phyloP scores from a whole-genome alignment of 2,888 invertebrate genomes.

The Drosophila dives region DNA sequence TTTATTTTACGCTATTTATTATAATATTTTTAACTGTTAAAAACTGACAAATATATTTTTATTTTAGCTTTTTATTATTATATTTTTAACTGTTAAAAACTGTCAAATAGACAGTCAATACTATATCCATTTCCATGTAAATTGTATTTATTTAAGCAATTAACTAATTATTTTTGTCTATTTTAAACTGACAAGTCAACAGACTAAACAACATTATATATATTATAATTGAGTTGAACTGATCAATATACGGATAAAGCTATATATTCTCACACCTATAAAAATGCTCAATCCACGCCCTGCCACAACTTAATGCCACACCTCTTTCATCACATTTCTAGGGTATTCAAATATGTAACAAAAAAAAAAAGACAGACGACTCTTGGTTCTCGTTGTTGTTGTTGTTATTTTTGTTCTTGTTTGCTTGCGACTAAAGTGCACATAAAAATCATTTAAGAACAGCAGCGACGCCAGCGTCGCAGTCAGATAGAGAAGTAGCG shows the following conservation, averaged over 20 bases:
- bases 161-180: no score
- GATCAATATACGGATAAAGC: neutral
- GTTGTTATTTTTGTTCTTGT: constrained; percentile 21
- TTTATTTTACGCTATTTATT: no score
- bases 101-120: neutral
- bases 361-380: neutral
- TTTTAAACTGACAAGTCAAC: neutral
- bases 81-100: neutral
- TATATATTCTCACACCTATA: neutral
- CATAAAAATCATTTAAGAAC: constrained; percentile 80
- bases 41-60: neutral
- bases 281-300: neutral
- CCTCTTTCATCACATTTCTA: constrained; percentile 17
- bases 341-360: constrained; percentile 44
- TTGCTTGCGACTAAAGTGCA: constrained; percentile 65
- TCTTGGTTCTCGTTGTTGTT: constrained; percentile 14
- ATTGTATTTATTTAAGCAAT: no score
- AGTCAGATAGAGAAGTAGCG: constrained; percentile 31
- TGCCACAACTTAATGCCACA: constrained; percentile 1
- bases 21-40: neutral
- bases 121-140: no score
- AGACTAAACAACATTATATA: neutral
- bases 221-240: neutral
- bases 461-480: constrained; percentile 49
- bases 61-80: no score